These are phyloP conservation scores for Hydriomena furcata DNA, from an alignment of 2,888 invertebrate genomes.

Conservation along the genomic window DNA sequence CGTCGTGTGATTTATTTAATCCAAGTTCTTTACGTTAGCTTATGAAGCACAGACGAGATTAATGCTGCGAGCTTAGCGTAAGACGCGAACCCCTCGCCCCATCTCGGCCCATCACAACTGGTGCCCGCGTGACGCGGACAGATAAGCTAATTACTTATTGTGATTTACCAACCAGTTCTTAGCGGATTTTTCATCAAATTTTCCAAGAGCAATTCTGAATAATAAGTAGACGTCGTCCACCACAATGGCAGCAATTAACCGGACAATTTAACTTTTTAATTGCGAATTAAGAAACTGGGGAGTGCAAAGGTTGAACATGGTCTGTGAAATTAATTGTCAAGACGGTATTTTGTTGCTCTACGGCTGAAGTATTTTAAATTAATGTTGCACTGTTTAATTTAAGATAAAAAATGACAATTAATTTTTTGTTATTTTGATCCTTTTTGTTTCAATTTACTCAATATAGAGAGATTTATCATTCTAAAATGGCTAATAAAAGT, in stretches of 20 bases:
- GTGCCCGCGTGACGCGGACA: conserved; percentile 65
- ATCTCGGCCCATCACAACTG: conserved; percentile 41
- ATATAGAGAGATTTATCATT: too few relatives aligned
- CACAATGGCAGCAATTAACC: conserved; percentile 77
- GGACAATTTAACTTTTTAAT: conserved; percentile 81
- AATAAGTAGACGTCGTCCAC: conserved; percentile 68
- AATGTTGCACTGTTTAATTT: background rate
- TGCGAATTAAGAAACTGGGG: conserved; percentile 73
- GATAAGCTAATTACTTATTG: conserved; percentile 80
- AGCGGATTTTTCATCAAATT: conserved; percentile 67
- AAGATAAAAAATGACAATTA: too few relatives aligned
- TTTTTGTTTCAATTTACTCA: too few relatives aligned
- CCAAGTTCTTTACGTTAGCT: conserved; percentile 65
- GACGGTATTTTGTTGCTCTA: conserved; percentile 21
- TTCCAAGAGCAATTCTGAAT: conserved; percentile 66
- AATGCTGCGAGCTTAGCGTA: conserved; percentile 65
- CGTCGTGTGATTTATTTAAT: conserved; percentile 61
- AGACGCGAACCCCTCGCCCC: conserved; percentile 54
- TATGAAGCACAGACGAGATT: conserved; percentile 71
- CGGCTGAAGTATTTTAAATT: conserved; percentile 10
- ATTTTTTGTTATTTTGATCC: too few relatives aligned
- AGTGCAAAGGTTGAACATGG: conserved; percentile 70
- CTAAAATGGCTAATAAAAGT: background rate
- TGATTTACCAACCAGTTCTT: conserved; percentile 67
- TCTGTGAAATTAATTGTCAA: conserved; percentile 57